Evolutionary conservation across 2,888 invertebrate species (phyloP).

Genomic region (Leuctra nigra): DNA sequence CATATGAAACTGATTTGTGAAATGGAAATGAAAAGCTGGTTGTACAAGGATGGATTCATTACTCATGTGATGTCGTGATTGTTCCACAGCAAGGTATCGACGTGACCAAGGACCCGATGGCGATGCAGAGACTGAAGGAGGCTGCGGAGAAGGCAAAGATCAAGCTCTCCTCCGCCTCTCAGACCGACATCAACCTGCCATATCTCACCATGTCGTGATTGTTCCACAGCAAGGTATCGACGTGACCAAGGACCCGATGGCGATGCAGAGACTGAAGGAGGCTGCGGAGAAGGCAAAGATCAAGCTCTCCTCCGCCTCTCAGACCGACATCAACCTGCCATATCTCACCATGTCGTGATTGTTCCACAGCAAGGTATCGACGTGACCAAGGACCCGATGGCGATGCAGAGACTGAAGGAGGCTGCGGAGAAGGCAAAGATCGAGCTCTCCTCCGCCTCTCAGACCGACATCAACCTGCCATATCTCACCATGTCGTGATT

Average conservation of each 20-base stretch:
- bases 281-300: constrained; percentile 99
- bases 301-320: constrained; percentile 89
- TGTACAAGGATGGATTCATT: no score
- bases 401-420: constrained; percentile 95
- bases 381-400: constrained; percentile 93
- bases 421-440: constrained; percentile 99
- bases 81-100: constrained; percentile 94
- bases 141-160: constrained; percentile 99
- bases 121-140: constrained; percentile 95
- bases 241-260: constrained; percentile 93
- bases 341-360: constrained; percentile 90
- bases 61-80: no score
- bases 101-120: constrained; percentile 93
- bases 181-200: constrained; percentile 97
- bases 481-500: constrained; percentile 90
- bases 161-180: constrained; percentile 89
- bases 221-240: constrained; percentile 94
- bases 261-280: constrained; percentile 95
- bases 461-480: constrained; percentile 97
- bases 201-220: no score
- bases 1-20: no score
- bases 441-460: constrained; percentile 89
- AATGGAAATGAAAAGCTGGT: no score
- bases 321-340: constrained; percentile 97
- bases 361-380: constrained; percentile 94